Conservation (phyloP, 2,888 invertebrate species). For the Melinaea marsaeus region DNA sequence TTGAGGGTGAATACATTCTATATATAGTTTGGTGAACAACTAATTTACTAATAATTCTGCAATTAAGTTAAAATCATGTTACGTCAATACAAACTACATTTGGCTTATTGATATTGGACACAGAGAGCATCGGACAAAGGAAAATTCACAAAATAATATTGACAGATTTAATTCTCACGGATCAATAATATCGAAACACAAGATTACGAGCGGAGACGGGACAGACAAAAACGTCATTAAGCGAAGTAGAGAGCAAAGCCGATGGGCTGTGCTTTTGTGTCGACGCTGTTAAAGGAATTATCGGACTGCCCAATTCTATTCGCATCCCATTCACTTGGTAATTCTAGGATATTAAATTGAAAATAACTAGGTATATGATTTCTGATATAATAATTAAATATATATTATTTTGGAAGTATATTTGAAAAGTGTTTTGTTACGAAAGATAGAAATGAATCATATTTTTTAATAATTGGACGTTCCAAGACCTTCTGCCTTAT, state of each 20-base stretch:
- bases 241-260: slow-evolving; percentile 38
- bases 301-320: slow-evolving; percentile 37
- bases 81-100: not conserved
- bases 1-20: too few species aligned
- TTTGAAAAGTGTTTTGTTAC: not conserved
- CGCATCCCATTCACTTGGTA: slow-evolving; percentile 24
- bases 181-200: slow-evolving; percentile 39
- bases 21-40: too few species aligned
- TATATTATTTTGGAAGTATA: not conserved
- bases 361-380: not conserved
- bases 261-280: slow-evolving; percentile 36
- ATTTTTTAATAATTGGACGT: slow-evolving; percentile 54
- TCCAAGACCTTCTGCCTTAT: slow-evolving; percentile 48
- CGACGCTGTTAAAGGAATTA: slow-evolving; percentile 39
- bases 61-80: too few species aligned
- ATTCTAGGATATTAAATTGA: slow-evolving; percentile 5
- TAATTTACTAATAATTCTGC: too few species aligned
- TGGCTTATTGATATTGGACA: not conserved
- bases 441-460: not conserved
- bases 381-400: not conserved
- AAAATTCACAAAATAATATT: slow-evolving; percentile 2
- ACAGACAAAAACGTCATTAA: slow-evolving; percentile 44
- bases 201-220: slow-evolving; percentile 35
- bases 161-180: slow-evolving; percentile 2
- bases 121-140: not conserved